Evolutionary conservation across 2,888 invertebrate genomes (phyloP).

Genomic region (Parascotia fuliginaria): DNA sequence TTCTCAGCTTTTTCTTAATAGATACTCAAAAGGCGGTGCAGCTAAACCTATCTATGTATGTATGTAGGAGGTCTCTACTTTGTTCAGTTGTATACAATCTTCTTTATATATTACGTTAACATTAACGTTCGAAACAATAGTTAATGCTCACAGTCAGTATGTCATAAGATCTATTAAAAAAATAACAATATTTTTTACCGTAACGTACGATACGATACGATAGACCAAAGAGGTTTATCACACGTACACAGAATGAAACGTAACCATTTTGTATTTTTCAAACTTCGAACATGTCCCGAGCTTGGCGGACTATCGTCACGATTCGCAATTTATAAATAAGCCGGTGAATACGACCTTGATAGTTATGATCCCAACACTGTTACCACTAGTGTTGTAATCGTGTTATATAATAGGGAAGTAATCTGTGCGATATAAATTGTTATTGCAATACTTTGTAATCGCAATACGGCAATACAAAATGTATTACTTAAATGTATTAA

Average conservation of each 20-base stretch:
- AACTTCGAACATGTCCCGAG: conserved; percentile 1
- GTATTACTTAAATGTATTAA: neutral
- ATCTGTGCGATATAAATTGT: conserved; percentile 3
- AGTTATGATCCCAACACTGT: conserved; percentile 17
- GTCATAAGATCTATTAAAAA: neutral
- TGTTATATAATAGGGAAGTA: conserved; percentile 19
- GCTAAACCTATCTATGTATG: too few species aligned
- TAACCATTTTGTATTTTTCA: conserved; percentile 12
- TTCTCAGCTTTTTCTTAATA: too few species aligned
- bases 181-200: neutral
- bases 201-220: too few species aligned
- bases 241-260: conserved; percentile 9
- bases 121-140: too few species aligned
- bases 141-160: too few species aligned
- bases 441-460: conserved; percentile 4
- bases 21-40: too few species aligned
- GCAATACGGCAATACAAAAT: neutral
- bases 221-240: conserved; percentile 9
- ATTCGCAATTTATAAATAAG: conserved; percentile 36
- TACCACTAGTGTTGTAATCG: conserved; percentile 12
- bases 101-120: too few species aligned
- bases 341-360: conserved; percentile 29
- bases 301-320: conserved; percentile 16
- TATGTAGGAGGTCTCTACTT: too few species aligned
- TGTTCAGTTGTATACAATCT: too few species aligned